Evolutionary conservation across 1,140 invertebrate genomes (phyloP), one percentile per base, ranked within the genome.

Genomic region (Sesamia nonagrioides): DNA sequence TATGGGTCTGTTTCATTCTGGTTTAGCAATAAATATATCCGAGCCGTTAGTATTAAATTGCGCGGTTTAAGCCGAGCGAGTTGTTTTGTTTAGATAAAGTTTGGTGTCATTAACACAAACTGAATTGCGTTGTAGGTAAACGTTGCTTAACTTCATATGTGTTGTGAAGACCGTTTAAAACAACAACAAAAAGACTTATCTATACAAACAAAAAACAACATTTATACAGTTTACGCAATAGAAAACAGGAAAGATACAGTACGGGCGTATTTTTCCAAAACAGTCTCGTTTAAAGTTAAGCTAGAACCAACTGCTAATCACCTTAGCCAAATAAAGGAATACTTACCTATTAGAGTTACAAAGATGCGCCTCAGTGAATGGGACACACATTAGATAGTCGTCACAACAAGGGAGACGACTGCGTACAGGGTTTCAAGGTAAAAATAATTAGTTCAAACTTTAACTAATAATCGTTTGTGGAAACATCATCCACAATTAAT

Each of bases 1-100:
- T 56, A 56, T 27, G 54, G 50, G 58, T 48, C 50, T 45, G 35
- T 69, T 68, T 50, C 13, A 33, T 4, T 4, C 33, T 63, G 33
- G 37, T 66, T 18, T 48, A 7, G 21, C 66, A 69, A 69, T 69
- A 27, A 8, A 27, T 66, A 21, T 48, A 9, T 4, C 6, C 8
- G 4, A 42, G 40, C 18, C 0, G n/a, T 1, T 63, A 63, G 8
- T n/a, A 9, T 40, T n/a, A 17, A 61, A 61, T 17, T 60, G 27
- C 15, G 37, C 60, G 33, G 6, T 40, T 6, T 17, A n/a, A n/a
- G 40, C 8, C 8, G 8, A 21, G 45, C 37, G 3, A 21, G 40
- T 68, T 50, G 45, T 69, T 69, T 69, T 27, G 61, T 45, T 45
- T 45, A 66, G 61, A 66, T 66, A 66, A 45, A 66, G 37, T 42